Conservation (phyloP, 1,140 invertebrate species). For the Xylocopa sonorina region DNA sequence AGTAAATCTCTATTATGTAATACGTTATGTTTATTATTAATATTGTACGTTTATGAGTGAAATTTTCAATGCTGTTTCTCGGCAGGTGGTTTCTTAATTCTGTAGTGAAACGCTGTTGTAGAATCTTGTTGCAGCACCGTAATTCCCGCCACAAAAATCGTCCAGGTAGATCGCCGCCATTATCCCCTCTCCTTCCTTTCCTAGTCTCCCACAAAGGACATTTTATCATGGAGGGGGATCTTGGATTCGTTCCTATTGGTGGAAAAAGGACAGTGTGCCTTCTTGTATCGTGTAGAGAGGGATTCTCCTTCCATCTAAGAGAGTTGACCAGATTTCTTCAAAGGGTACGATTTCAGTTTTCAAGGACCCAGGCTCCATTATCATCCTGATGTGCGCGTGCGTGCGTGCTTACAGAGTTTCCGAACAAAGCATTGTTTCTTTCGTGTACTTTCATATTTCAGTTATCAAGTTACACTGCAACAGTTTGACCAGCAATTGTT, state of each 20-base stretch:
- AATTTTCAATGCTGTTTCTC: constrained; percentile 39
- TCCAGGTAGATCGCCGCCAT: constrained; percentile 80
- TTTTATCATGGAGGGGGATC: constrained; percentile 11
- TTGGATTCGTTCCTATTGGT: constrained; percentile 54
- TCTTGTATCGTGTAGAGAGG: constrained; percentile 44
- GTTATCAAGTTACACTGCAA: neutral
- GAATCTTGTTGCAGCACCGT: constrained; percentile 64
- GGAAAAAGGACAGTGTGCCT: constrained; percentile 53
- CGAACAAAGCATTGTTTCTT: constrained; percentile 61
- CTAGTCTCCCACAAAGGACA: constrained; percentile 69
- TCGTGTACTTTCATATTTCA: neutral
- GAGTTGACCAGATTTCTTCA: constrained; percentile 80
- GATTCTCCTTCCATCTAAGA: constrained; percentile 55
- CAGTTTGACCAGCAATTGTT: neutral
- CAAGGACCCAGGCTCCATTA: constrained; percentile 78
- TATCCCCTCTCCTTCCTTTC: constrained; percentile 68
- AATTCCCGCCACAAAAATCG: constrained; percentile 79
- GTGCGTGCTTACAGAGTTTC: constrained; percentile 22
- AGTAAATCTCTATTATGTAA: neutral
- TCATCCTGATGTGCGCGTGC: constrained; percentile 61
- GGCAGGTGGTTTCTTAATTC: constrained; percentile 49
- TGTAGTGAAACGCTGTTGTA: constrained; percentile 50
- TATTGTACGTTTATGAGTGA: constrained; percentile 10
- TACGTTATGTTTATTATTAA: neutral
- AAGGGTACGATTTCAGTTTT: constrained; percentile 83